phyloP scores from a whole-genome alignment of 2,888 invertebrate species.

The Isotomurus palustris region DNA sequence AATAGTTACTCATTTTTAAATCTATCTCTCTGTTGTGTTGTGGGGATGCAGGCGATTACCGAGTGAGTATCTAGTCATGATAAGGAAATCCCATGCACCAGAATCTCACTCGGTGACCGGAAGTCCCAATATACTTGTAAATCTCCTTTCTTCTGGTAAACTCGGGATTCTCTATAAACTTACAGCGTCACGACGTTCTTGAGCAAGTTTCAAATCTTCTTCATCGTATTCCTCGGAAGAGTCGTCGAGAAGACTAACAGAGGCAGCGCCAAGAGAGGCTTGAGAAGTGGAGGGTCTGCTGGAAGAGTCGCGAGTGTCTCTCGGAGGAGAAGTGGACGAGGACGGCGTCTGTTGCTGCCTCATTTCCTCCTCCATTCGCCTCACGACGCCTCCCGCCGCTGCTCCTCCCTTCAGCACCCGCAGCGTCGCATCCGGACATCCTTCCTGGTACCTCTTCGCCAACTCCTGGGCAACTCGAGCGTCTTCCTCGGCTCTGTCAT shows the following conservation, averaged over 20 bases:
- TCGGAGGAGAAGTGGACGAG: too few relatives aligned
- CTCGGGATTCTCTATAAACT: conserved; percentile 36
- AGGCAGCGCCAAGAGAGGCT: conserved; percentile 10
- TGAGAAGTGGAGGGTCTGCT: too few relatives aligned
- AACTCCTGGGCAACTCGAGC: conserved; percentile 62
- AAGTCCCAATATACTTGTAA: not conserved
- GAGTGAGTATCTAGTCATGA: conserved; percentile 55
- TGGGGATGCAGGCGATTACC: conserved; percentile 48
- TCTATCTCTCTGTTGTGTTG: not conserved
- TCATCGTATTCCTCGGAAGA: not conserved
- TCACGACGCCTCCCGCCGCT: conserved; percentile 46
- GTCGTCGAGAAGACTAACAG: not conserved
- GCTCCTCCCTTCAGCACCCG: too few relatives aligned
- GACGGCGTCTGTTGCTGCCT: conserved; percentile 39
- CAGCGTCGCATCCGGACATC: conserved; percentile 46
- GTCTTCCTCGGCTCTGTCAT: conserved; percentile 62
- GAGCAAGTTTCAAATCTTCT: conserved; percentile 52
- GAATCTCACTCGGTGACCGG: conserved; percentile 49
- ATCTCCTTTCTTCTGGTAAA: not conserved
- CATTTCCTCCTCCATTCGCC: conserved; percentile 47
- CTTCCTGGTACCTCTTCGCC: conserved; percentile 56
- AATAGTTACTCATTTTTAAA: too few relatives aligned
- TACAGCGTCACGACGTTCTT: conserved; percentile 70
- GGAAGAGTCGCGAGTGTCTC: conserved; percentile 50
- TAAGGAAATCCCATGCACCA: conserved; percentile 49